A percentile compares a stretch with the other conserved stretches of the same genome.
These are phyloP conservation scores for Myathropa florea DNA, from an alignment of 2,888 invertebrate species.

Conservation along the genomic window DNA sequence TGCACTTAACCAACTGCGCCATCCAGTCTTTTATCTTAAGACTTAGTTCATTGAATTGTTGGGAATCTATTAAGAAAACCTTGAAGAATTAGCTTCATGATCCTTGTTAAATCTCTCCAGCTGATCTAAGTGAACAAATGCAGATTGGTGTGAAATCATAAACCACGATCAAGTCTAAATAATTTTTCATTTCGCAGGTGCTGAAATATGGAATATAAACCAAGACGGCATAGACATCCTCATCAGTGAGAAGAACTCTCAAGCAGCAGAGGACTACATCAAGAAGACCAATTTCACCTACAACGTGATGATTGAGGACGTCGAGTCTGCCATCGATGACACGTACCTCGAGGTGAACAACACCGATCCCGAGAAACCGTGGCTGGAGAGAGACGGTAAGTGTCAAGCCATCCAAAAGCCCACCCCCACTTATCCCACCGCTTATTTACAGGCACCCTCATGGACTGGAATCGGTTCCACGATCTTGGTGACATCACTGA, in stretches of 20 bases:
- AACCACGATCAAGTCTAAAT: not conserved
- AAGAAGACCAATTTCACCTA: slow-evolving; percentile 84
- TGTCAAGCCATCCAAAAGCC: not conserved
- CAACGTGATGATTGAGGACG: slow-evolving; percentile 87
- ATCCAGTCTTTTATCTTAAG: no score
- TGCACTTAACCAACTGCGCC: no score
- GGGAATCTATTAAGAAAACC: no score
- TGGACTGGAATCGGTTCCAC: slow-evolving; percentile 90
- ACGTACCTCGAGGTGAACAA: slow-evolving; percentile 85
- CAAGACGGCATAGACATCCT: slow-evolving; percentile 85
- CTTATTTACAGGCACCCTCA: slow-evolving; percentile 74
- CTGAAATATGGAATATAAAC: slow-evolving; percentile 80
- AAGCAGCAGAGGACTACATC: slow-evolving; percentile 84
- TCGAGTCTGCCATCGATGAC: slow-evolving; percentile 87
- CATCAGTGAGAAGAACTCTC: slow-evolving; percentile 82
- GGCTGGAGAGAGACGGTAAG: slow-evolving; percentile 75
- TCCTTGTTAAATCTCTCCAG: no score
- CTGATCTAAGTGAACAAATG: no score
- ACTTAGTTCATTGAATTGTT: no score
- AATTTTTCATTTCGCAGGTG: slow-evolving; percentile 72
- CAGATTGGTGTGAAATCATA: no score
- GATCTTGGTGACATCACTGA: slow-evolving; percentile 85
- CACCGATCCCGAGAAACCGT: slow-evolving; percentile 80
- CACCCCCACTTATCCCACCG: not conserved
- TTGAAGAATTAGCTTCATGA: no score